Conservation (phyloP, 2,888 invertebrate species). For the Tuberolachnus salignus region DNA sequence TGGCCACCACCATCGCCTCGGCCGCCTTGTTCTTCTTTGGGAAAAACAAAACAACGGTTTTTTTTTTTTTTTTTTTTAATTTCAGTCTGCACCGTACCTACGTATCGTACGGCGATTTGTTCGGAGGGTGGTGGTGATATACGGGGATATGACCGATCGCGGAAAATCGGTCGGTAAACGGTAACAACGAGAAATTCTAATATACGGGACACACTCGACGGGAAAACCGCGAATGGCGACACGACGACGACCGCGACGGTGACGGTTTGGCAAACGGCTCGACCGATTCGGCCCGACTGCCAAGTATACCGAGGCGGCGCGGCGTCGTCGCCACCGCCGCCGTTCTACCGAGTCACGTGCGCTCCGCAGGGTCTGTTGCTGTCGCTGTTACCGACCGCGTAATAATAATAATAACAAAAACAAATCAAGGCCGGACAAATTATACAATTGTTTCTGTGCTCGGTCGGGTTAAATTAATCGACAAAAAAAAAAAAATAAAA, state of each 20-base stretch:
- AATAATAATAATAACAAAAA: neutral
- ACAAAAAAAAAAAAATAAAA: no score
- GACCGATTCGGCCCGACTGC: slow-evolving; percentile 50
- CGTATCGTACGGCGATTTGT: no score
- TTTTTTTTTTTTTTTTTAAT: no score
- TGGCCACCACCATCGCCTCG: slow-evolving; percentile 22
- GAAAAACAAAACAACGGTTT: neutral
- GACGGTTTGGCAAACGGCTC: slow-evolving; percentile 49
- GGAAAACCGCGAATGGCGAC: slow-evolving; percentile 34
- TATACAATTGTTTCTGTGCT: no score
- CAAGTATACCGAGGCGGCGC: slow-evolving; percentile 22
- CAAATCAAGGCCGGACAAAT: neutral
- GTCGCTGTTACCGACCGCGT: neutral
- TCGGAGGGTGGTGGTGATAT: no score
- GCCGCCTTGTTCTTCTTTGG: no score
- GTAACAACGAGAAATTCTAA: neutral
- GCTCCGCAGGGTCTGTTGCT: slow-evolving; percentile 10
- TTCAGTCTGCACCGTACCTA: no score
- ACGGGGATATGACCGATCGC: no score
- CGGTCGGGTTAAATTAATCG: no score
- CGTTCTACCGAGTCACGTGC: slow-evolving; percentile 30
- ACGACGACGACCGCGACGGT: neutral
- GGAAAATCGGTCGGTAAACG: neutral
- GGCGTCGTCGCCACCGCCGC: neutral
- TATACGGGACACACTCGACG: slow-evolving; percentile 4